Conservation (phyloP, 2,113 vertebrate species). For the Oncorhynchus kisutch region DNA sequence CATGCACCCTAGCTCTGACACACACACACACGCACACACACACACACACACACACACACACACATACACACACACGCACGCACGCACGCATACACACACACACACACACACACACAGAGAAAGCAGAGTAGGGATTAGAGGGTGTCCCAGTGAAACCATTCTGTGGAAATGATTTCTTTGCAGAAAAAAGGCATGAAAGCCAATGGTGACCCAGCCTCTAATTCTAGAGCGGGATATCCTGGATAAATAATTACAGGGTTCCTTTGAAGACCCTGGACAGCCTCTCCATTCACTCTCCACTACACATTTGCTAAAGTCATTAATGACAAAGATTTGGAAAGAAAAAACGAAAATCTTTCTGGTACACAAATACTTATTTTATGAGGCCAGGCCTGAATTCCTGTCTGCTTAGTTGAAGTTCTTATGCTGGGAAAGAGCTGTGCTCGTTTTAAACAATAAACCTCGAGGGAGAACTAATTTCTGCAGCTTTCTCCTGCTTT, state of each 20-base stretch:
- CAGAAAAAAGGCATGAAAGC: constrained; percentile 54
- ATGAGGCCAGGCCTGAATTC: constrained; percentile 73
- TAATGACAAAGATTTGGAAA: constrained; percentile 77
- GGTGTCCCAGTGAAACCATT: constrained; percentile 67
- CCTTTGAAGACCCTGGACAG: constrained; percentile 69
- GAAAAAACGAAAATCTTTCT: constrained; percentile 66
- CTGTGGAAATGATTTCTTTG: constrained; percentile 65
- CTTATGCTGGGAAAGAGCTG: constrained; percentile 73
- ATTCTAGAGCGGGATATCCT: constrained; percentile 76
- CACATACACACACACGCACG: constrained; percentile 24
- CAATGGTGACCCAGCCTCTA: constrained; percentile 65
- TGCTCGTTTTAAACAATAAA: constrained; percentile 72
- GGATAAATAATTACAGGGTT: constrained; percentile 78
- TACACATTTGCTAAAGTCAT: constrained; percentile 81
- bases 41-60: constrained; percentile 13
- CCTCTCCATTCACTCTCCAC: constrained; percentile 62
- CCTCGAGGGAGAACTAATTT: constrained; percentile 66
- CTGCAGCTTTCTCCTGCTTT: constrained; percentile 47
- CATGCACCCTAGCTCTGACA: not conserved
- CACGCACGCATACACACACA: constrained; percentile 18
- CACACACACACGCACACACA: constrained; percentile 14
- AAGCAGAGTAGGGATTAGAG: constrained; percentile 50
- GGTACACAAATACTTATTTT: constrained; percentile 77
- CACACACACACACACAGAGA: constrained; percentile 22
- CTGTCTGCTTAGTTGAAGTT: constrained; percentile 69